These are phyloP conservation scores for Tyrannus savana DNA, from an alignment of 2,113 vertebrate genomes.

Conservation along the genomic window DNA sequence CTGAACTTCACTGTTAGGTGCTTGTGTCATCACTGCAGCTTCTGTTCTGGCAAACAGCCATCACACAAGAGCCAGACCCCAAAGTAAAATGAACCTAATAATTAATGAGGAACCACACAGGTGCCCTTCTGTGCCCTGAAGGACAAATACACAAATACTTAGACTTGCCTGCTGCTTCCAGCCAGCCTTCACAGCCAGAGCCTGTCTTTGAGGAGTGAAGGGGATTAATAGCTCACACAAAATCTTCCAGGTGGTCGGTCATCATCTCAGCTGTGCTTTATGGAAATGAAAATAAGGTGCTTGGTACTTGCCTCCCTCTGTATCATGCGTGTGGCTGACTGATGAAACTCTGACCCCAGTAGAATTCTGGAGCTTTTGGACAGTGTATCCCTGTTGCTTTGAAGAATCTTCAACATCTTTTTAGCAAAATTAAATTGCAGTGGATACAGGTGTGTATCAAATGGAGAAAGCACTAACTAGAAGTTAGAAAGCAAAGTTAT, in stretches of 20 bases:
- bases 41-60: background rate
- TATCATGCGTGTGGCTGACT: rapidly evolving
- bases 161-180: background rate
- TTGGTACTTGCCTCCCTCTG: background rate
- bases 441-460: background rate
- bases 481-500: background rate
- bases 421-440: background rate
- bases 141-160: background rate
- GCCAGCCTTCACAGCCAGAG: background rate
- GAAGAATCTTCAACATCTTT: background rate
- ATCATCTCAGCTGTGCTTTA: background rate
- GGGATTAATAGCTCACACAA: background rate
- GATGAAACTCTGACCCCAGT: background rate
- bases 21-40: background rate
- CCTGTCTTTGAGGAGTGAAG: background rate
- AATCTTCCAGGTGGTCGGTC: slow-evolving; percentile 2
- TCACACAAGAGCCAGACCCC: background rate
- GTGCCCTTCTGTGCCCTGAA: background rate
- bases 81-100: background rate
- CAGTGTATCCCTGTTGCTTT: background rate
- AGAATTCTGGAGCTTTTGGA: background rate
- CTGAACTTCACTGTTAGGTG: background rate
- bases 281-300: background rate
- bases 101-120: background rate
- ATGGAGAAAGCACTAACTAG: background rate